Base-by-base conservation (phyloP, 2,888 invertebrate species). In the Hydropsyche betteni region DNA sequence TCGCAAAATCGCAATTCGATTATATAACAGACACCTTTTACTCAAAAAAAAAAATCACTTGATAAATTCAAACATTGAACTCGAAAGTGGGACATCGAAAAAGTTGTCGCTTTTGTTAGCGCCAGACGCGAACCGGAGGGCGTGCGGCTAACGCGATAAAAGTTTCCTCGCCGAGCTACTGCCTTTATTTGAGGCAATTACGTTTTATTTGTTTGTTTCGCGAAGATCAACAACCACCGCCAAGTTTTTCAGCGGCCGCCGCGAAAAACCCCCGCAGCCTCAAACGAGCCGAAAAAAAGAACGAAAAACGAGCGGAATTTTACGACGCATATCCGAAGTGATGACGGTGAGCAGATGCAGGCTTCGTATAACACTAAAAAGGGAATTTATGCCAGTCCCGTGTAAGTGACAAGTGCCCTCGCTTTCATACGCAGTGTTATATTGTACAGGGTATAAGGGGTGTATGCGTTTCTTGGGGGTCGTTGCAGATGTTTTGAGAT, bases 281-380 rank as follows among this genome's bases (percentile, higher is more conserved):
- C 24, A 58, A 44, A 44, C 24, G 24, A 24, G 24, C 6, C 4
- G 44, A 8, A 44, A 44, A 6, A 8, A 10, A 8, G 44, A 10
- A 1, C 1, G 10, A 44, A 44, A 44, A 44, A 44, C 6, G 44
- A 44, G 44, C 44, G 44, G 10, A 44, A 44, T 44, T 44, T 44
- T 44, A 44, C 44, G 44, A 44, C 44, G 44, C 10, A 44, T 1
- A 44, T 44, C 64, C 36, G 58, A 44, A 8, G 44, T 44, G 58
- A 58, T 58, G 58, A 58, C 58, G 64, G 64, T 64, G 34, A 64
- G 64, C 64, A 64, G 64, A 64, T 64, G 64, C 64, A 64, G 33
- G 24, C 36, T 36, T 36, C 34, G 64, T 36, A 33, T 64, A 24
- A 64, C 64, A 24, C 58, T 64, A 64, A 33, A 64, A 34, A 36